These are phyloP conservation scores for Cetoscarus ocellatus DNA, from an alignment of 2,797 vertebrate genomes.

Conservation along the genomic window DNA sequence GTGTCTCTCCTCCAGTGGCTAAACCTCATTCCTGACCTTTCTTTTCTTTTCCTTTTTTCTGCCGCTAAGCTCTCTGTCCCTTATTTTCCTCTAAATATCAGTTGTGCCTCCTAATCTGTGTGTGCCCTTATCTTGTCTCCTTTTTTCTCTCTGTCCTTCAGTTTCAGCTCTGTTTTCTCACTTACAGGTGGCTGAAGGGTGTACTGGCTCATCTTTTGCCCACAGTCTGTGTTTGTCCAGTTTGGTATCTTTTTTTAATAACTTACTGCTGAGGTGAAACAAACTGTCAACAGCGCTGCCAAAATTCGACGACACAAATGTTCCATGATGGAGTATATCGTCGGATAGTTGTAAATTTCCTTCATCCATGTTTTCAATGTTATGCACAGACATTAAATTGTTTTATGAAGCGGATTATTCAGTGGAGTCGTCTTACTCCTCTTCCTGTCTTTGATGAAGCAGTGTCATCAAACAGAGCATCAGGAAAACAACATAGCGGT, in stretches of 20 bases:
- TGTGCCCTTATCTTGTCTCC: conserved; percentile 47
- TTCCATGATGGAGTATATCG: too few relatives aligned
- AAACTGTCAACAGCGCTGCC: too few relatives aligned
- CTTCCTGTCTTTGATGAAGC: too few relatives aligned
- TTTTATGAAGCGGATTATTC: too few relatives aligned
- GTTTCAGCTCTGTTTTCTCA: conserved; percentile 37
- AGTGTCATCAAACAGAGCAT: too few relatives aligned
- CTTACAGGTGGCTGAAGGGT: conserved; percentile 56
- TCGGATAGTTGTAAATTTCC: too few relatives aligned
- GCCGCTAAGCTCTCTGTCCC: conserved; percentile 28
- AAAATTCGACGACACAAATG: too few relatives aligned
- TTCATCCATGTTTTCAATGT: too few relatives aligned
- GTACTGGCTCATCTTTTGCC: conserved; percentile 21
- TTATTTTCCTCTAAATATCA: conserved; percentile 61
- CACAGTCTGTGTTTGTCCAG: conserved; percentile 36
- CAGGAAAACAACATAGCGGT: too few relatives aligned
- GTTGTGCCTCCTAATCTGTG: conserved; percentile 52
- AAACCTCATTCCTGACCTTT: conserved; percentile 61
- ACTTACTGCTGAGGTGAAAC: conserved; percentile 21
- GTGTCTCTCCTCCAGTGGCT: conserved; percentile 35
- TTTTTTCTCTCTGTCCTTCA: conserved; percentile 6
- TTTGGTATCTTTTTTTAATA: conserved; percentile 54
- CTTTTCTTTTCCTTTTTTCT: conserved; percentile 6
- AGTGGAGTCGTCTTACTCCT: too few relatives aligned
- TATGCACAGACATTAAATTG: too few relatives aligned